Evolutionary conservation across 2,888 invertebrate species (phyloP).

Genomic region (Caenorhabditis uteleia): DNA sequence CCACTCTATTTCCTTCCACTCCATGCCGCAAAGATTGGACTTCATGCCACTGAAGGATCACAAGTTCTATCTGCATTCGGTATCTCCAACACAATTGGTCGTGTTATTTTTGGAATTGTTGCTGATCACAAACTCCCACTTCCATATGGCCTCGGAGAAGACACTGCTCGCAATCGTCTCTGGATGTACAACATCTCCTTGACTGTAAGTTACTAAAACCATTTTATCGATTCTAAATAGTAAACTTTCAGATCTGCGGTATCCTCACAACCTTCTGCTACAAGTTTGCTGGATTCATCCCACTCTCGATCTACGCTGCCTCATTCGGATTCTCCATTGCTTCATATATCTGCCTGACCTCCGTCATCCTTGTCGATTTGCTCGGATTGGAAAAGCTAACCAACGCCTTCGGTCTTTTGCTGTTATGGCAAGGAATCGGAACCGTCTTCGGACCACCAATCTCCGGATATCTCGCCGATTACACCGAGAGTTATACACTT

Average conservation of each 20-base stretch:
- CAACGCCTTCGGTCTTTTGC: slow-evolving; percentile 94
- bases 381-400: slow-evolving; percentile 93
- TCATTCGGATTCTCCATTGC: slow-evolving; percentile 73
- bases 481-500: slow-evolving; percentile 80
- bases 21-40: slow-evolving; percentile 47
- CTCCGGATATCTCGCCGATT: slow-evolving; percentile 84
- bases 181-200: slow-evolving; percentile 87
- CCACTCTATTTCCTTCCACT: slow-evolving; percentile 81
- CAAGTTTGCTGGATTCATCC: slow-evolving; percentile 79
- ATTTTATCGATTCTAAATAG: background rate
- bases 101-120: slow-evolving; percentile 83
- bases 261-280: slow-evolving; percentile 84
- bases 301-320: slow-evolving; percentile 81
- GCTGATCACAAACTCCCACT: slow-evolving; percentile 61
- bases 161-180: slow-evolving; percentile 88
- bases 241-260: slow-evolving; percentile 81
- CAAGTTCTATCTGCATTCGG: slow-evolving; percentile 59
- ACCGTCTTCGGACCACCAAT: slow-evolving; percentile 83
- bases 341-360: slow-evolving; percentile 90
- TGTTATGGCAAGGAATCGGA: slow-evolving; percentile 88
- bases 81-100: slow-evolving; percentile 83
- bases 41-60: slow-evolving; percentile 47
- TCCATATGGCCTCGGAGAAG: slow-evolving; percentile 74
- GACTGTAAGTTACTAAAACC: slow-evolving; percentile 73
- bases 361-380: slow-evolving; percentile 94